These are phyloP conservation scores for Penaeus indicus DNA, from an alignment of 1,140 invertebrate genomes.

Conservation along the genomic window DNA sequence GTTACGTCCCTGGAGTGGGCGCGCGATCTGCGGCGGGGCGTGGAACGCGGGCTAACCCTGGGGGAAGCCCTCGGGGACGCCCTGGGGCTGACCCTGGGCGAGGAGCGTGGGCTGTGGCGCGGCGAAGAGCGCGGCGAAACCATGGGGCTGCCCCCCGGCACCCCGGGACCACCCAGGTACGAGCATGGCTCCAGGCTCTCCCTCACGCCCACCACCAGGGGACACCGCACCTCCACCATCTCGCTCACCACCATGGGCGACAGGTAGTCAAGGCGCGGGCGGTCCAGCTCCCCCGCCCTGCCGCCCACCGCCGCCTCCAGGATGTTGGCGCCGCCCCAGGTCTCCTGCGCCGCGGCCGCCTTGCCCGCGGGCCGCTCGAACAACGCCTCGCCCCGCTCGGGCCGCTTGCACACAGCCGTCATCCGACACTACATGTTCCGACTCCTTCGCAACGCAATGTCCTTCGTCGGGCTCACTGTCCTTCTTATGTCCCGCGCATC, in stretches of 20 bases:
- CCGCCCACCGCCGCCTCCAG: slow-evolving; percentile 6
- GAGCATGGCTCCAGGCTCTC: slow-evolving; percentile 48
- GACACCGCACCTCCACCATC: slow-evolving; percentile 45
- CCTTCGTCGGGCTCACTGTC: neutral
- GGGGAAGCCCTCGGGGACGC: slow-evolving; percentile 44
- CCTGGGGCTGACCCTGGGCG: slow-evolving; percentile 50
- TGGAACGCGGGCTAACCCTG: slow-evolving; percentile 45
- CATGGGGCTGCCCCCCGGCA: slow-evolving; percentile 20
- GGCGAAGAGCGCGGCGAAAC: slow-evolving; percentile 31
- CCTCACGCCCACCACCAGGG: slow-evolving; percentile 37
- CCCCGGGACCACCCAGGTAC: slow-evolving; percentile 44
- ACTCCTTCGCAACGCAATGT: neutral
- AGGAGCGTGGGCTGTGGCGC: slow-evolving; percentile 31
- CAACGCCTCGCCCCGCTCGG: neutral
- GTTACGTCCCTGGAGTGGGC: slow-evolving; percentile 54
- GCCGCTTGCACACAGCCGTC: too few species aligned
- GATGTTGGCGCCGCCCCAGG: neutral
- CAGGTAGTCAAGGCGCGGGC: slow-evolving; percentile 16
- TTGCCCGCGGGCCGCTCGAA: neutral
- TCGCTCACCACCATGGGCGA: slow-evolving; percentile 48
- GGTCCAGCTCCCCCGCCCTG: neutral
- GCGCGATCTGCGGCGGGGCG: slow-evolving; percentile 49
- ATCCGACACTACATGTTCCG: neutral
- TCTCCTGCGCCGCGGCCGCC: neutral
- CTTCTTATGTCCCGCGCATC: too few species aligned